Evolutionary conservation across 2,888 invertebrate genomes (phyloP).

Genomic region (Trilocha varians): DNA sequence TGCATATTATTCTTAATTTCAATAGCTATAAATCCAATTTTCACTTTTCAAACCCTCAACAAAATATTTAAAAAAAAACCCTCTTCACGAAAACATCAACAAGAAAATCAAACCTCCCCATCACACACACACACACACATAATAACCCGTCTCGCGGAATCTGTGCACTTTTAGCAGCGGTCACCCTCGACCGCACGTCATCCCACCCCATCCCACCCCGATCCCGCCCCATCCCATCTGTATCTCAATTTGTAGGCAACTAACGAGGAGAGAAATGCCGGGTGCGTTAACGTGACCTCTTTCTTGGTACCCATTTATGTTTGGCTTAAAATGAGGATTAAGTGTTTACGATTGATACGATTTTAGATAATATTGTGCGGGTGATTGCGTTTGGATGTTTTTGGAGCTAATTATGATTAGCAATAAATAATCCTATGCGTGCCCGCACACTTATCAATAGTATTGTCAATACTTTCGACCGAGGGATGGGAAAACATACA

Average conservation of each 20-base stretch:
- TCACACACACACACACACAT: neutral
- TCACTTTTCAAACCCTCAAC: too few species aligned
- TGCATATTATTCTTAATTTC: too few species aligned
- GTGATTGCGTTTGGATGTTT: too few species aligned
- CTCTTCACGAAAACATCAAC: too few species aligned
- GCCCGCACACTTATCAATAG: too few species aligned
- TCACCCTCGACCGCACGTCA: neutral
- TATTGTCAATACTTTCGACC: too few species aligned
- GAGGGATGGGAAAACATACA: too few species aligned
- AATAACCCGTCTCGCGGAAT: conserved; percentile 4
- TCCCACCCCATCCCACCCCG: conserved; percentile 12
- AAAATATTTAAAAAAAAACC: too few species aligned
- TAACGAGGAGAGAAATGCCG: conserved; percentile 51
- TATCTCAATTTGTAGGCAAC: conserved; percentile 35
- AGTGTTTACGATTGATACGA: conserved; percentile 2
- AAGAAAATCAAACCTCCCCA: neutral
- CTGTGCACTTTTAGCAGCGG: conserved; percentile 4
- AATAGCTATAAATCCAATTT: too few species aligned
- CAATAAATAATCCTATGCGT: too few species aligned
- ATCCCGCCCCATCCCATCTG: conserved; percentile 16
- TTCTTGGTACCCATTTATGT: neutral
- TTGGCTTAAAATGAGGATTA: conserved; percentile 2
- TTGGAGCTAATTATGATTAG: too few species aligned
- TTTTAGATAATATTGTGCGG: conserved; percentile 1
- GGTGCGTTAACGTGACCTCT: conserved; percentile 5